These are phyloP conservation scores for Takifugu ocellatus DNA, from an alignment of 2,797 vertebrate species.

Conservation along the genomic window DNA sequence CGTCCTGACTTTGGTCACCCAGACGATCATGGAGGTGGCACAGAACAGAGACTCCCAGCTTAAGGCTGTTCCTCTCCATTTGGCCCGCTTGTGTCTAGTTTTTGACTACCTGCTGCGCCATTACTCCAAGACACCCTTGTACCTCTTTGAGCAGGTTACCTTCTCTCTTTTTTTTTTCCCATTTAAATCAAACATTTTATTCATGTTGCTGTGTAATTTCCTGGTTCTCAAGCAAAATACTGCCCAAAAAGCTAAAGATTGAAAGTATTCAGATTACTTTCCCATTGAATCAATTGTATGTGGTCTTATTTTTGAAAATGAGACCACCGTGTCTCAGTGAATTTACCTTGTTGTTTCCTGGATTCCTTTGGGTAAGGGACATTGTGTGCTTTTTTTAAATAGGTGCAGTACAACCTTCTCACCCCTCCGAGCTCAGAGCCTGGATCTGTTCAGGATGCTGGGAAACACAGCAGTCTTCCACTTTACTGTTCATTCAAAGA, in stretches of 20 bases:
- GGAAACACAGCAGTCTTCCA: slow-evolving; percentile 72
- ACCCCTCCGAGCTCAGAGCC: slow-evolving; percentile 86
- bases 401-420: slow-evolving; percentile 97
- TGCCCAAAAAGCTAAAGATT: neutral
- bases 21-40: slow-evolving; percentile 87
- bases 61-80: slow-evolving; percentile 83
- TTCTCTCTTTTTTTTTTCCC: neutral
- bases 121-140: slow-evolving; percentile 89
- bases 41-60: slow-evolving; percentile 84
- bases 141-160: slow-evolving; percentile 93
- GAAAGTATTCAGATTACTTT: too few species aligned
- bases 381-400: slow-evolving; percentile 8
- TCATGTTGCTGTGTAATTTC: too few species aligned
- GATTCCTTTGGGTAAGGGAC: neutral
- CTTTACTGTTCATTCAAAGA: slow-evolving; percentile 97
- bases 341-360: neutral
- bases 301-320: neutral
- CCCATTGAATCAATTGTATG: neutral
- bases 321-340: too few species aligned
- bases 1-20: slow-evolving; percentile 83
- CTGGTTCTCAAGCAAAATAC: too few species aligned
- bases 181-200: neutral
- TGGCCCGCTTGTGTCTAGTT: slow-evolving; percentile 89
- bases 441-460: slow-evolving; percentile 81
- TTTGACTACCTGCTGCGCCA: slow-evolving; percentile 96